Base-by-base conservation (phyloP, 2,888 invertebrate species). In the Mamestra brassicae region DNA sequence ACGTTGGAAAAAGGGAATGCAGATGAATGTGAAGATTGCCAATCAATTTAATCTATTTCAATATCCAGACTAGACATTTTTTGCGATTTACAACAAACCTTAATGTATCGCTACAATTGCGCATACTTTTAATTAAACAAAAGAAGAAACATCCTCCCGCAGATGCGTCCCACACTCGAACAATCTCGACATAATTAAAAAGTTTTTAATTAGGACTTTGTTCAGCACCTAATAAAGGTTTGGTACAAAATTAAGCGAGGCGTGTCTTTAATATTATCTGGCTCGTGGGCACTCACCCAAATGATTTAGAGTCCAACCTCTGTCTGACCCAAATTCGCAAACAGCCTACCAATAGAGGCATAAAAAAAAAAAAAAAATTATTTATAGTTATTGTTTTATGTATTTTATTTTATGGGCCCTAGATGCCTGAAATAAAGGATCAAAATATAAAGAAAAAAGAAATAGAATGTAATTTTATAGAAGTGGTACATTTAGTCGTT, bases 171-270 rank as follows among this genome's bases (percentile, higher is more conserved):
- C 17, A 26, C 34, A 34, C 6, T 26, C 36, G 34, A 68, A 47
- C n/a, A 64, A 50, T 45, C 17, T 72, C 13, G 17, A 17, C 11
- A 5, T 55, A 65, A 38, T 74, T 80, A 64, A 80, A 77, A 73
- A 61, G 38, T 34, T 64, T 71, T 73, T 52, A 62, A 78, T 71
- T 50, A 62, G 4, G 54, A 15, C 62, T 70, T 58, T 70, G 26
- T 52, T 54, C 13, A 17, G 52, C 36, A n/a, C 34, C 34, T 47
- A 58, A 60, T 68, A 13, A 58, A 17, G 63, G 11, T 47, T 38
- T n/a, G 10, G 17, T 13, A 57, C n/a, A 62, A 57, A 42, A 58
- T 42, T 70, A 66, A 17, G 52, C 17, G 34, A 38, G n/a, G 26
- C 2, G 10, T 26, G n/a, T 52, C 26, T 55, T 60, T 63, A 60